A percentile compares a stretch with the other conserved stretches of the same genome.
phyloP scores from a whole-genome alignment of 1,140 invertebrate species.

The Triops longicaudatus region DNA sequence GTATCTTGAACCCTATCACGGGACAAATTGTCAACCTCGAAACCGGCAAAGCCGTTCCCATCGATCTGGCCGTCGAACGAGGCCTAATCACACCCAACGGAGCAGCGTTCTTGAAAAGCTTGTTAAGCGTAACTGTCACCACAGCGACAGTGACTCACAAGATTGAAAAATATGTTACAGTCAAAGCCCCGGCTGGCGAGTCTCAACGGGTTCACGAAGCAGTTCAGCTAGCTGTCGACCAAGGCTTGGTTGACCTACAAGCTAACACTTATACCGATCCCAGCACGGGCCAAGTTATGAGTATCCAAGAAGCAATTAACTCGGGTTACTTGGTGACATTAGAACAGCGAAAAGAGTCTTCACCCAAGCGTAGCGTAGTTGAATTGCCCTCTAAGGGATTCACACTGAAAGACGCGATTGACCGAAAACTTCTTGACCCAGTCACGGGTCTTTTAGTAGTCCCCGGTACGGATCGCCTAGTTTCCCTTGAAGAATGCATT shows the following conservation, averaged over 20 bases:
- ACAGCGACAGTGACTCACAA: conserved; percentile 74
- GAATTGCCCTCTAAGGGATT: conserved; percentile 74
- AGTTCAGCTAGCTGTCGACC: conserved; percentile 47
- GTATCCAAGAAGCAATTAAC: conserved; percentile 68
- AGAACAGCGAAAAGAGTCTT: conserved; percentile 34
- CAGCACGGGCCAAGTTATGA: conserved; percentile 59
- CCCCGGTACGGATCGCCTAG: conserved; percentile 70
- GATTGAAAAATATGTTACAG: conserved; percentile 65
- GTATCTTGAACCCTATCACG: conserved; percentile 71
- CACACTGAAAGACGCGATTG: conserved; percentile 65
- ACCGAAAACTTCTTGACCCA: conserved; percentile 66
- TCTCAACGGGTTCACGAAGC: not conserved
- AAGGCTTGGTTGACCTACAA: conserved; percentile 69
- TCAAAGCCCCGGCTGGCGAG: conserved; percentile 34
- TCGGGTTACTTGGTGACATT: conserved; percentile 39
- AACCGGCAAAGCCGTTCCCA: conserved; percentile 63
- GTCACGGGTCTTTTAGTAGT: conserved; percentile 74
- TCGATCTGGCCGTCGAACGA: conserved; percentile 74
- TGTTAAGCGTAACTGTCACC: conserved; percentile 74
- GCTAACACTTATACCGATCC: conserved; percentile 71
- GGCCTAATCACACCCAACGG: conserved; percentile 77
- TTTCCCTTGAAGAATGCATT: conserved; percentile 80
- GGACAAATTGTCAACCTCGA: conserved; percentile 73
- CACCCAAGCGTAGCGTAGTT: conserved; percentile 23
- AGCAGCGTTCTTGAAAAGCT: conserved; percentile 67